Evolutionary conservation across 2,797 vertebrate genomes (phyloP), one percentile per base, ranked within the genome.

Genomic region (Apogon hyalosoma): DNA sequence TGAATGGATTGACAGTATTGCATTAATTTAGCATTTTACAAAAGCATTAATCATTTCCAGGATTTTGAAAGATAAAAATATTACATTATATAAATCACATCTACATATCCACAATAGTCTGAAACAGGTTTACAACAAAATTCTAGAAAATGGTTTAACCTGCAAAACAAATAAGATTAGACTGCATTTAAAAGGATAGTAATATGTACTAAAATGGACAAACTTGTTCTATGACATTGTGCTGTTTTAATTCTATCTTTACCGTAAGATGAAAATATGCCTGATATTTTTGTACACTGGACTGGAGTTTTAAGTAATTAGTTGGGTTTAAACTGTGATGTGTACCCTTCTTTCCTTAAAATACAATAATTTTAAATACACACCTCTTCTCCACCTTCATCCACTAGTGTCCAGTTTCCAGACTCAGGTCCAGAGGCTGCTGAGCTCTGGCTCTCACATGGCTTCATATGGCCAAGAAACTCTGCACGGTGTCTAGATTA

Each of bases 321-420:
- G n/a, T 31, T 18, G 10, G 36, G 49, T 60, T 52, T 16, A 48
- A 54, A 67, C 13, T 43, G 14, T 63, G 14, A 19, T 12, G 16
- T 12, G 2, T 2, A 40, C 15, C 36, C 48, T 41, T 56, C 13
- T 31, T 63, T 53, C 19, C 13, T 19, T 2, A 18, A 31, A 24
- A 40, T 33, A n/a, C 15, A 15, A 52, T 21, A 8, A 60, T 40
- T 43, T 2, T 4, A 6, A 12, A 11, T 31, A 76, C 38, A 60
- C 85, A 99, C 98, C 95, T 99, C 98, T 85, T 99, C 98, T 84
- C 98, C 97, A 28, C 95, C 98, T 90, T 99, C 98, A 75, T 99
- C 98, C 14, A 99, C 98, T 11, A 99, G 88, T 3, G 96, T 99
- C 98, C 98, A 99, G 79, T 96, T 96, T 7, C 96, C 96, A 51